Evolutionary conservation across 2,888 invertebrate genomes (phyloP), one percentile per base, ranked within the genome.

Genomic region (Polymixis flavicincta): DNA sequence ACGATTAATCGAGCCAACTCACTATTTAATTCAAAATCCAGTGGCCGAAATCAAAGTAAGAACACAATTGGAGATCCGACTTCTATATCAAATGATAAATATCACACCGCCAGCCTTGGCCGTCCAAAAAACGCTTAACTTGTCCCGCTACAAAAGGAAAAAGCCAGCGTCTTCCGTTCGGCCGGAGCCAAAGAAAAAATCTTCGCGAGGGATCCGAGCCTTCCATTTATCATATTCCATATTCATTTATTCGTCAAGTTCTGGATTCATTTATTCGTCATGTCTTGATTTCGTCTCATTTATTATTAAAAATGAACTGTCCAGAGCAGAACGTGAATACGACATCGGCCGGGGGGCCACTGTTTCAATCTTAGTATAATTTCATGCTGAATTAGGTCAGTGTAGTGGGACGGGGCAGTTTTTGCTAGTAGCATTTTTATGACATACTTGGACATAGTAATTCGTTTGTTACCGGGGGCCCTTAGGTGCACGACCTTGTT

Each of bases 291-390:
- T 96, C 96, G 94, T 96, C 96, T 96, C 96, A 96, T 96, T 96
- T 96, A 96, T 96, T 96, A 96, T 96, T 96, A 96, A 96, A 96
- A 96, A 96, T 96, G 96, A 96, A 96, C 96, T 96, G 96, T 96
- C 96, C 94, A 89, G 89, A 94, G 92, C 96, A 96, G 95, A 93
- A 91, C 91, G 92, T 90, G 93, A 92, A 92, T 90, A 93, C 92
- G 93, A 94, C 94, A 92, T 92, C 92, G 92, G 93, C 92, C 92
- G 89, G 90, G 90, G 91, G 93, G 95, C 95, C 93, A 95, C 95
- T 94, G 95, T 95, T 96, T 95, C 95, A 95, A 96, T 95, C 95
- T 95, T 91, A 90, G 92, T 92, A 94, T 95, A 95, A 96, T 96
- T 96, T 96, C 93, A 94, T 93, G 94, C 93, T 91, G 92, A 95